Evolutionary conservation across 2,113 vertebrate genomes (phyloP), one percentile per base, ranked within the genome.

Genomic region (Malaclemys terrapin): DNA sequence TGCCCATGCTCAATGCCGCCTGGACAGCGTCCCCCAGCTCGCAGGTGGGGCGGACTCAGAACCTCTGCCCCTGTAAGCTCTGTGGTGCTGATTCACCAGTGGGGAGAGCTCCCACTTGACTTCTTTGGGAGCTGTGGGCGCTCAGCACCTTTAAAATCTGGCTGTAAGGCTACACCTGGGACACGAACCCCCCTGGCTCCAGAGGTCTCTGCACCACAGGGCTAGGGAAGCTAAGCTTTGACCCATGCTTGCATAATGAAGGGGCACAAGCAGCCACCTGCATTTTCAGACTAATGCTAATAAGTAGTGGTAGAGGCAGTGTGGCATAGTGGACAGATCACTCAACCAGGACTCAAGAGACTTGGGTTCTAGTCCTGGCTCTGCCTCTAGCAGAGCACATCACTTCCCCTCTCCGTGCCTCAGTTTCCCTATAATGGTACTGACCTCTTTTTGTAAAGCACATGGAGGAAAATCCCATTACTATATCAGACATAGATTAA

Each of bases 231-330:
- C 2, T 42, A 54, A 76, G 50, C 57, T 8, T 16, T 52, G 13
- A 8, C 27, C 80, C 1, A 2, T 56, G 38, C 6, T 10, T 1
- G 3, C 5, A 16, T 1, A 59, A 82, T 29, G 75, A 75, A 5
- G 12, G 31, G 1, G 38, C 45, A 35, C 4, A 17, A 0, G 50
- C 85, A 79, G 4, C 5, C 45, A 22, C 75, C 31, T 8, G 45
- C 19, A 42, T 93, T 78, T 87, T 35, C 6, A 0, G 0, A 3
- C 38, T 24, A 13, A 17, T n/a, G 20, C 56, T 20, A 59, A 10
- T 3, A 13, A 82, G 3, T 1, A 3, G 50, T 24, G n/a, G 50
- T 53, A 19, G 0, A 2, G 20, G 4, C 5, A 0, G 0, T 80
- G 6, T 76, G 20, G 45, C 31, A 25, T 0, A 35, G 14, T n/a